A percentile compares a stretch with the other conserved stretches of the same genome.
These are phyloP conservation scores for Neocrepidodera transversa DNA, from an alignment of 2,888 invertebrate genomes.

Conservation along the genomic window DNA sequence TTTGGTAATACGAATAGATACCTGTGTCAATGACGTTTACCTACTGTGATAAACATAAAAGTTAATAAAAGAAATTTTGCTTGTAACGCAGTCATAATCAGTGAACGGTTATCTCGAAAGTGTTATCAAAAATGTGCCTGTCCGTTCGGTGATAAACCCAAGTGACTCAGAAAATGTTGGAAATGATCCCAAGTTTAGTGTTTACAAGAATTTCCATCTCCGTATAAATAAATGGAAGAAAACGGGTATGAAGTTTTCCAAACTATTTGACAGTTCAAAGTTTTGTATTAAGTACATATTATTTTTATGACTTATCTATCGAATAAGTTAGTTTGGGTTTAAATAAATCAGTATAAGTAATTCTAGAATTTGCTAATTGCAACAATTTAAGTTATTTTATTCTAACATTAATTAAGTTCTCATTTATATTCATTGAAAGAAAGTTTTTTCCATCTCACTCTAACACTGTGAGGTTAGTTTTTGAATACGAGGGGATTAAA, in stretches of 20 bases:
- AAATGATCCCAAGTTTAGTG: too few relatives aligned
- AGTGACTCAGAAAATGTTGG: not conserved
- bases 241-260: slow-evolving; percentile 4
- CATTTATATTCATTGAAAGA: slow-evolving; percentile 9
- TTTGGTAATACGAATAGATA: slow-evolving; percentile 11
- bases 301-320: too few relatives aligned
- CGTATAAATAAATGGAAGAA: not conserved
- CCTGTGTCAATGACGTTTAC: slow-evolving; percentile 25
- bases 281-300: too few relatives aligned
- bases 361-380: too few relatives aligned
- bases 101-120: not conserved
- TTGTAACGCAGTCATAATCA: slow-evolving; percentile 14
- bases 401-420: slow-evolving; percentile 1
- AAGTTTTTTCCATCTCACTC: slow-evolving; percentile 31
- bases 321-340: too few relatives aligned
- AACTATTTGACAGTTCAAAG: not conserved
- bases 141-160: not conserved
- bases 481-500: slow-evolving; percentile 3
- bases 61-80: slow-evolving; percentile 1
- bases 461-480: slow-evolving; percentile 12
- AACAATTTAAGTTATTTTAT: slow-evolving; percentile 3
- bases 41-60: not conserved
- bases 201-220: too few relatives aligned
- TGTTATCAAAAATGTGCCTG: not conserved
- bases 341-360: too few relatives aligned